A percentile compares a stretch with the other conserved stretches of the same genome.
Conservation (phyloP, 2,797 vertebrate genomes). For the Rhyacichthys aspro region DNA sequence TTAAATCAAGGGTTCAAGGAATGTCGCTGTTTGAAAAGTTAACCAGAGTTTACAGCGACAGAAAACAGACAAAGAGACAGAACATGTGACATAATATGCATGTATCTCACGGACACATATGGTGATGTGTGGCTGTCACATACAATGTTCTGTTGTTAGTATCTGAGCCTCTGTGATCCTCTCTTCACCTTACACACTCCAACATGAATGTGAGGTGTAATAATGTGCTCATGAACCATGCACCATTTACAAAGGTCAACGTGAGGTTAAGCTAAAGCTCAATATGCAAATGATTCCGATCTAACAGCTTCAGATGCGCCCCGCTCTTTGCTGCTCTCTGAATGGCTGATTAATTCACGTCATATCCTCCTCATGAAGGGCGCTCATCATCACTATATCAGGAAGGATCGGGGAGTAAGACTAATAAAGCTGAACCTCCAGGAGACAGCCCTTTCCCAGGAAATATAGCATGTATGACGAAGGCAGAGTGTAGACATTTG, state of each 20-base stretch:
- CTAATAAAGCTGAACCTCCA: constrained; percentile 9
- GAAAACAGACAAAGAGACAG: background rate
- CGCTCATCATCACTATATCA: constrained; percentile 8
- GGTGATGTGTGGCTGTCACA: constrained; percentile 4
- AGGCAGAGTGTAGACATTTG: constrained; percentile 5
- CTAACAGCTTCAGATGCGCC: constrained; percentile 15
- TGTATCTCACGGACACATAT: background rate
- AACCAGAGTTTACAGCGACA: background rate
- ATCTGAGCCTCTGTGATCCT: background rate
- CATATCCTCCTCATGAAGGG: constrained; percentile 23
- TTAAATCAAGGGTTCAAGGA: no score
- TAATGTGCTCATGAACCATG: background rate
- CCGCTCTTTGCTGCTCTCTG: constrained; percentile 14
- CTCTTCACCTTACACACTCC: constrained; percentile 1
- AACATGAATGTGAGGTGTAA: background rate
- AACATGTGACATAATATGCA: background rate
- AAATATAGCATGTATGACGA: constrained; percentile 18
- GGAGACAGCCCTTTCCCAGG: background rate
- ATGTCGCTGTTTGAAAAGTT: background rate
- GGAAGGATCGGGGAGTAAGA: constrained; percentile 1
- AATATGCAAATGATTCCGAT: constrained; percentile 15
- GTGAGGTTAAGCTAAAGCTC: background rate
- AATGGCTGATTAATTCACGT: constrained; percentile 59
- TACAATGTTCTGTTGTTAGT: background rate
- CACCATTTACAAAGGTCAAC: background rate